Evolutionary conservation across 2,113 vertebrate species (phyloP).

Genomic region (Cacatua alba): DNA sequence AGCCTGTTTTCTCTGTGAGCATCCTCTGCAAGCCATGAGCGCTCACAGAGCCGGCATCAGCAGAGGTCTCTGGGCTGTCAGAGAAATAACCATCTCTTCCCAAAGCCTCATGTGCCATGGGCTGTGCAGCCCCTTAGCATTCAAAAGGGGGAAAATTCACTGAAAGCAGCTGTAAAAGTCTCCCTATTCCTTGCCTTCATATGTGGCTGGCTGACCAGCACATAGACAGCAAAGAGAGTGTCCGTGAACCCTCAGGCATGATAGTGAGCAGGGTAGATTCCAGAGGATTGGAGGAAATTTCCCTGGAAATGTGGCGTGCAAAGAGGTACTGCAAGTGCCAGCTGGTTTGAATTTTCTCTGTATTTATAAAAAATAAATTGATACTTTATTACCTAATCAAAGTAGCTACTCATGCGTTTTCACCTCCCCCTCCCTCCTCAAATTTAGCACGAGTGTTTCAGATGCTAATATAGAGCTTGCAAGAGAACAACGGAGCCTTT

Average conservation of each 20-base stretch:
- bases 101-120: neutral
- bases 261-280: neutral
- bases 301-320: constrained; percentile 44
- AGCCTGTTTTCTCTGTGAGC: neutral
- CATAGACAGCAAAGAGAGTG: neutral
- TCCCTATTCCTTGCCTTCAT: neutral
- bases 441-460: constrained; percentile 56
- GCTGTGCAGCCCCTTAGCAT: neutral
- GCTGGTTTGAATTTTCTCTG: constrained; percentile 62
- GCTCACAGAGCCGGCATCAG: rapidly evolving
- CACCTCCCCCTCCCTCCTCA: neutral
- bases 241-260: neutral
- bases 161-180: neutral
- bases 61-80: neutral
- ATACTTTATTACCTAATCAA: constrained; percentile 72
- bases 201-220: neutral
- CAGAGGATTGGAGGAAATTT: neutral
- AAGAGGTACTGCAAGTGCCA: constrained; percentile 49
- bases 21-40: neutral
- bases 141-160: neutral
- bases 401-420: constrained; percentile 65
- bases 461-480: constrained; percentile 49
- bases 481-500: constrained; percentile 60
- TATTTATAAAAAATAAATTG: constrained; percentile 71
- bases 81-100: neutral